Base-by-base conservation (phyloP, 2,797 vertebrate genomes). In the Phataginus tetradactyla region DNA sequence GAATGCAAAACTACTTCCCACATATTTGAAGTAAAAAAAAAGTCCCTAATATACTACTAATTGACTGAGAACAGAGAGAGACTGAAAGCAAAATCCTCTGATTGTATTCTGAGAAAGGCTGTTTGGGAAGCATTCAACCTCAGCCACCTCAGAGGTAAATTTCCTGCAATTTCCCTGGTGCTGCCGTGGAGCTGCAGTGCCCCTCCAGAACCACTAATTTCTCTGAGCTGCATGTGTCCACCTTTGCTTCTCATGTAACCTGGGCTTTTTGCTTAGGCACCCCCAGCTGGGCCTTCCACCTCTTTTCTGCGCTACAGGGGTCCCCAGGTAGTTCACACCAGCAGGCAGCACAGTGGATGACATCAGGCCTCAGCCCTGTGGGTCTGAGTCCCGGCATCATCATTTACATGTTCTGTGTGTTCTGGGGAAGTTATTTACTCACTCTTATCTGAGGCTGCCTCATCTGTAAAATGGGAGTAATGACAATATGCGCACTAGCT, bases 101-200 rank as follows among this genome's bases (percentile, higher is more conserved):
- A 9, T 74, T 27, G 37, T 37, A 18, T 20, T 0, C 7, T 6
- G 51, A 77, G 71, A 32, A n/a, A 32, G 63, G 71, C 27, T 10
- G 18, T 21, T 7, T 72, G 64, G 64, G 25, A n/a, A 4, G n/a
- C 42, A 0, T 29, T 42, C 18, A 15, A 0, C 39, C 14, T 20
- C 6, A 63, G 7, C 57, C 15, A 6, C 25, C 15, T 25, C 15
- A 1, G 18, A 71, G 68, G 32, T 29, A 8, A 1, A 32, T 74
- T 57, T 51, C 68, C 66, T 39, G 14, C n/a, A 27, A 14, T 14
- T 39, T 11, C 18, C 11, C 9, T 3, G 59, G 15, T 3, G 11
- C 37, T 34, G 55, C 39, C 2, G 0, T 0, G 29, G 63, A 53
- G 34, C 75, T 12, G 11, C 14, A 10, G 51, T 4, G 2, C 3